A percentile compares a stretch with the other conserved stretches of the same genome.
Conservation (phyloP, 2,797 vertebrate genomes). For the Onychomys arenicola region DNA sequence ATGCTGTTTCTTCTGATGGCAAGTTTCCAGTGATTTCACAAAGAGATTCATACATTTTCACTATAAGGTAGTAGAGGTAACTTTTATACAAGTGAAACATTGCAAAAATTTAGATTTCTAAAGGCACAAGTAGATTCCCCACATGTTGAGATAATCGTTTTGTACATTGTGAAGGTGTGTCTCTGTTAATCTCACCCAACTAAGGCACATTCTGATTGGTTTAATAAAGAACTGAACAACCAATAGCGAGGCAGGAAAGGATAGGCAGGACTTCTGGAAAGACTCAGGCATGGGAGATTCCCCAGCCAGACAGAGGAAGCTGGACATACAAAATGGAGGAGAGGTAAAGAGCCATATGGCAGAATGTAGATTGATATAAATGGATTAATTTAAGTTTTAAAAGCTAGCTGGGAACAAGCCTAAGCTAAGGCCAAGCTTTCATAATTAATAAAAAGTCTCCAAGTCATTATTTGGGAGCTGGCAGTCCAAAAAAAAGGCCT, state of each 20-base stretch:
- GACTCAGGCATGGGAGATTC: not conserved
- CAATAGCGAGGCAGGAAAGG: not conserved
- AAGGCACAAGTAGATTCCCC: not conserved
- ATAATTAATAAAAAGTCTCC: not conserved
- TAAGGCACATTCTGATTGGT: not conserved
- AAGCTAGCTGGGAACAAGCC: not conserved
- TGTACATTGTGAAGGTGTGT: not conserved
- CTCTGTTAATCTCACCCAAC: not conserved
- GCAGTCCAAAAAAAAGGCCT: not conserved
- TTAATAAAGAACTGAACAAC: not conserved
- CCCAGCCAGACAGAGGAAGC: not conserved
- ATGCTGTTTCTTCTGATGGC: not conserved
- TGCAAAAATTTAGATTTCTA: not conserved
- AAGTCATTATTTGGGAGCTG: not conserved
- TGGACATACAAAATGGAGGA: not conserved
- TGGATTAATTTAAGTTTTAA: not conserved
- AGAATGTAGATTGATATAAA: not conserved
- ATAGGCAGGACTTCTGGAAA: not conserved
- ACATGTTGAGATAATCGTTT: not conserved
- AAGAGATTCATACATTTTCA: not conserved
- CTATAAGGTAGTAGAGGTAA: slow-evolving; percentile 29
- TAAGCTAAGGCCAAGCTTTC: not conserved
- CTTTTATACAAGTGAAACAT: slow-evolving; percentile 28
- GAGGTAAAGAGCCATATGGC: not conserved
- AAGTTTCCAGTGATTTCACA: slow-evolving; percentile 24